phyloP scores from a whole-genome alignment of 2,797 vertebrate species.

The Melanotaenia boesemani region DNA sequence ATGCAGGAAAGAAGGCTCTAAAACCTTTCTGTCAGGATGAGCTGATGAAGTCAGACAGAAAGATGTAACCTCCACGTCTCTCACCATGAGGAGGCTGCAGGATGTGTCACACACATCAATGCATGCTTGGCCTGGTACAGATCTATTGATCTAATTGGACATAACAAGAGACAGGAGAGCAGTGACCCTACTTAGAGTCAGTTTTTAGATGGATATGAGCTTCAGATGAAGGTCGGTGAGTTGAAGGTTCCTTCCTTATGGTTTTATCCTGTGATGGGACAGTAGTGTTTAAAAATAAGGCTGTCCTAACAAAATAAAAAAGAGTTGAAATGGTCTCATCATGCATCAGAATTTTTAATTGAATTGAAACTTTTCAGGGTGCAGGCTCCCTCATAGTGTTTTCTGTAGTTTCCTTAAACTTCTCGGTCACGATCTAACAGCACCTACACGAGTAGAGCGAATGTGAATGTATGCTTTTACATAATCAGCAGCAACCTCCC shows the following conservation, averaged over 20 bases:
- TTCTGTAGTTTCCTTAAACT: not conserved
- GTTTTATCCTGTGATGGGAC: not conserved
- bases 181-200: conserved; percentile 21
- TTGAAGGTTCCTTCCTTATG: not conserved
- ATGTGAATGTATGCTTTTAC: not conserved
- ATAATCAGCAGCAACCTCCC: conserved; percentile 7
- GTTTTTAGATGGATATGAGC: not conserved
- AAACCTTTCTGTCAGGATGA: conserved; percentile 32
- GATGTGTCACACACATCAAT: conserved; percentile 15
- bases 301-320: not conserved
- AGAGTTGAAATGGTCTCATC: no score
- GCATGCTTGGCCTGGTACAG: not conserved
- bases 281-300: not conserved
- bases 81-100: conserved; percentile 4
- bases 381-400: not conserved
- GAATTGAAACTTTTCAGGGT: no score
- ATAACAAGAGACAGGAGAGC: conserved; percentile 23
- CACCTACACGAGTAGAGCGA: not conserved
- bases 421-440: not conserved
- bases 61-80: conserved; percentile 18
- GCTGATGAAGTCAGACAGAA: conserved; percentile 37
- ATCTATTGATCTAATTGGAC: conserved; percentile 22
- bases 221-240: not conserved
- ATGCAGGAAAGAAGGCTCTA: conserved; percentile 23
- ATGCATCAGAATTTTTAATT: no score